Base-by-base conservation (phyloP, 2,888 invertebrate genomes). In the Ferrisia virgata region DNA sequence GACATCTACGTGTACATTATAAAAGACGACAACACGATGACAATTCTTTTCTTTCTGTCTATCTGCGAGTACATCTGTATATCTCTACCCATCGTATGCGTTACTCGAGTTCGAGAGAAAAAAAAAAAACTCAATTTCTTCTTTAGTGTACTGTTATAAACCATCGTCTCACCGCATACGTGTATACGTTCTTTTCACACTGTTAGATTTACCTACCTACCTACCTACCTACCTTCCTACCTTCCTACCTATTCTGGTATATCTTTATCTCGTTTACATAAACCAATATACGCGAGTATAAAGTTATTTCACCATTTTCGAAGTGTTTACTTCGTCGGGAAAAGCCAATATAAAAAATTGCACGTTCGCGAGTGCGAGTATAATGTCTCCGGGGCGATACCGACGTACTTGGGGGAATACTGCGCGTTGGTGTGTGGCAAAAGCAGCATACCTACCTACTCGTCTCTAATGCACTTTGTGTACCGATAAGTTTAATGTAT, bases 261-360 rank as follows among this genome's bases (percentile, higher is more conserved):
- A 25, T 64, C 28, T 64, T 64, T 28, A 64, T 28, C 58, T 64
- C 58, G 58, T 64, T 64, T 64, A 64, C 58, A 64, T 64, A 64
- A 64, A 64, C 53, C 53, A 53, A 64, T 64, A 64, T 64, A n/a
- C n/a, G n/a, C n/a, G n/a, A n/a, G n/a, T n/a, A 64, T 64, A 22
- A 53, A 64, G 58, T 64, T 64, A 64, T 64, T 64, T 64, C 58
- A 4, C 28, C 58, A 64, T 28, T 28, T 64, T 64, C 58, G 58
- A 64, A 64, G 25, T 64, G 58, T 64, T 64, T 64, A 64, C 58
- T 47, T 47, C 47, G 18, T 47, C 11, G 5, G 13, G 25, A 47
- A 47, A 47, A 47, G 18, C 47, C 58, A 64, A 64, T 64, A 64
- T 64, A 64, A 64, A 64, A 64, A 64, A 28, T 11, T 13, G 11